These are phyloP conservation scores for Leptoteleia sp. DNA, from an alignment of 1,140 invertebrate species.

Conservation along the genomic window DNA sequence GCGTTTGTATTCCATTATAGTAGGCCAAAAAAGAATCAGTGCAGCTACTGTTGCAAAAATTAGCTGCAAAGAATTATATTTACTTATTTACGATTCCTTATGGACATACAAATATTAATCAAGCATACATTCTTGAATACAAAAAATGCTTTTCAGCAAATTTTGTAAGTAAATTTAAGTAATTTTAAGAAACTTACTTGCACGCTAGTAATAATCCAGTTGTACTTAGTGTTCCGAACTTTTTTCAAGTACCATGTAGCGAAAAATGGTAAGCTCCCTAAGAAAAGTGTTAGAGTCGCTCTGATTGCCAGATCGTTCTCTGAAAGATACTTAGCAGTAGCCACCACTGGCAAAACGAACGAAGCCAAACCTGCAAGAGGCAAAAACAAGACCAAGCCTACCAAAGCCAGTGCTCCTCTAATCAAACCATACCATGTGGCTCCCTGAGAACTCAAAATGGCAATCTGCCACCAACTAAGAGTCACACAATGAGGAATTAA, in stretches of 20 bases:
- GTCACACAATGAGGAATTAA: slow-evolving; percentile 92
- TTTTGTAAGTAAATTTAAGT: neutral
- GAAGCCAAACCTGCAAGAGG: slow-evolving; percentile 89
- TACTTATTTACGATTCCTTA: too few species aligned
- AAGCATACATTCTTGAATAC: too few species aligned
- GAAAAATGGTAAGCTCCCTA: slow-evolving; percentile 82
- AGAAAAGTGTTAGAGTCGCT: slow-evolving; percentile 81
- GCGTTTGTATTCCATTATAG: slow-evolving; percentile 35
- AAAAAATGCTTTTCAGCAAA: too few species aligned
- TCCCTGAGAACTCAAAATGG: slow-evolving; percentile 88
- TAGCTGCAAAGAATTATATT: slow-evolving; percentile 58
- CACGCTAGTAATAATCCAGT: slow-evolving; percentile 85
- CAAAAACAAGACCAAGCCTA: slow-evolving; percentile 88
- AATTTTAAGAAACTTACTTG: too few species aligned
- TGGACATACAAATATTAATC: too few species aligned
- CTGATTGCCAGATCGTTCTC: slow-evolving; percentile 84
- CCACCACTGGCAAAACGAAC: slow-evolving; percentile 86
- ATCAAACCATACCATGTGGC: slow-evolving; percentile 90
- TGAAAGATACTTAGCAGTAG: slow-evolving; percentile 86
- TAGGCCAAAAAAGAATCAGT: slow-evolving; percentile 80
- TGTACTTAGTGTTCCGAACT: slow-evolving; percentile 79
- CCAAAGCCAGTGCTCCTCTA: slow-evolving; percentile 87
- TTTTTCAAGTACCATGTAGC: slow-evolving; percentile 85
- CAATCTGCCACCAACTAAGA: slow-evolving; percentile 92
- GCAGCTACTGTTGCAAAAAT: slow-evolving; percentile 75